A percentile compares a stretch with the other conserved stretches of the same genome.
Evolutionary conservation across 2,113 vertebrate species (phyloP).

Genomic region (Galbula dea): DNA sequence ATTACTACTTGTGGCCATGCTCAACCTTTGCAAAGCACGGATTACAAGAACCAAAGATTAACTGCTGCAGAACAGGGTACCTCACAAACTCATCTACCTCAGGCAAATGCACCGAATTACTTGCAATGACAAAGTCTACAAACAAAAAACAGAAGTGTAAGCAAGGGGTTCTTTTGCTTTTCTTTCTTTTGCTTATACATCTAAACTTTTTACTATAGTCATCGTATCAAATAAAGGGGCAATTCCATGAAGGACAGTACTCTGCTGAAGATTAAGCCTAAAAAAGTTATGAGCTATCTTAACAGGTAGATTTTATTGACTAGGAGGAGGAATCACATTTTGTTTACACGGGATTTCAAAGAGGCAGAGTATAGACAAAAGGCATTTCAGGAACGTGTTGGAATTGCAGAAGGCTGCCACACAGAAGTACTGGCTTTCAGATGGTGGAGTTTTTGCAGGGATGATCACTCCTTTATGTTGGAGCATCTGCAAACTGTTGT

Average conservation of each 20-base stretch:
- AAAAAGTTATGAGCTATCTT: neutral
- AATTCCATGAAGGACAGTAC: neutral
- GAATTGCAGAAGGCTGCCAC: neutral
- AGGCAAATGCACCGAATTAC: neutral
- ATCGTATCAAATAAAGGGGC: neutral
- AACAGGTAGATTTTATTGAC: neutral
- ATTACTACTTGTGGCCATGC: neutral
- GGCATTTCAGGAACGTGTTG: neutral
- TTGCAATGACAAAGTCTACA: neutral
- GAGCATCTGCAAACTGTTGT: neutral
- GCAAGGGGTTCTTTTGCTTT: neutral
- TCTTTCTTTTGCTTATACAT: neutral
- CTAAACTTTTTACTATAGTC: neutral
- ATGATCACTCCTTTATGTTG: neutral
- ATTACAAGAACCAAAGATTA: slow-evolving; percentile 32
- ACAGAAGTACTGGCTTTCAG: neutral
- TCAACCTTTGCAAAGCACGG: neutral
- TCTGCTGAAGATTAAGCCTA: neutral
- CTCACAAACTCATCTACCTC: neutral
- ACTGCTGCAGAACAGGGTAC: neutral
- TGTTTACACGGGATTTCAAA: neutral
- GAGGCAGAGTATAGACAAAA: neutral
- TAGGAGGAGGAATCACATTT: neutral
- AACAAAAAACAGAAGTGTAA: neutral
- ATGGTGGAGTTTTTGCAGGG: neutral